Evolutionary conservation across 2,113 vertebrate species (phyloP), one percentile per base, ranked within the genome.

Genomic region (Nyctibius bracteatus): DNA sequence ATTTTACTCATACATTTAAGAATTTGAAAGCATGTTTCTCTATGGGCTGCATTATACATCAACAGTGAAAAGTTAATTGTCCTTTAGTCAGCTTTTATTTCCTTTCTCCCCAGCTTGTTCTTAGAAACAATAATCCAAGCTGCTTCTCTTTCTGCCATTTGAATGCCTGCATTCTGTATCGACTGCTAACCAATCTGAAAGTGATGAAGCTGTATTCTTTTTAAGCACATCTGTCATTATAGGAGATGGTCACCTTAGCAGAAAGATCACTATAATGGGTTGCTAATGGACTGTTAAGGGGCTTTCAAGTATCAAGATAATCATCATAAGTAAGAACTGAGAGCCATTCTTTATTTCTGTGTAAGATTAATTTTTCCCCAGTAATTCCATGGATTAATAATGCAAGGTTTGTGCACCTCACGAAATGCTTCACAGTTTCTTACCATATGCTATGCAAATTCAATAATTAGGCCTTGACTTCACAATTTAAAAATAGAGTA

Each of bases 361-460:
- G 24, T 67, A 89, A 94, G 61, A 92, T 85, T 92, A 92, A 66
- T 78, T 97, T 96, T 93, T 67, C 87, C 93, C 86, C 41, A 75
- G 94, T 94, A 96, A 94, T 95, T 97, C 81, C 0, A 0, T 28
- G 66, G 68, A 94, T 96, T 94, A 96, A 95, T 95, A 97, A 95
- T 86, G 83, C 91, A 95, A 87, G 89, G 81, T 95, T 96, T 96
- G 84, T 97, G 93, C 86, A 95, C 91, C 78, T 89, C 86, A 92
- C 91, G 91, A 97, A 92, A 84, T 81, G 83, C 84, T 96, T 96
- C 86, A 67, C 1, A 0, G 73, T 87, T 96, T 95, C 84, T 75
- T 89, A 87, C 89, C 95, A 95, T 94, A 95, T 96, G 93, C 91
- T 89, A 65, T 57, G 73, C 83, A 96, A 94, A 95, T 94, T 71